phyloP scores from a whole-genome alignment of 2,113 vertebrate genomes.

The Hemicordylus capensis region DNA sequence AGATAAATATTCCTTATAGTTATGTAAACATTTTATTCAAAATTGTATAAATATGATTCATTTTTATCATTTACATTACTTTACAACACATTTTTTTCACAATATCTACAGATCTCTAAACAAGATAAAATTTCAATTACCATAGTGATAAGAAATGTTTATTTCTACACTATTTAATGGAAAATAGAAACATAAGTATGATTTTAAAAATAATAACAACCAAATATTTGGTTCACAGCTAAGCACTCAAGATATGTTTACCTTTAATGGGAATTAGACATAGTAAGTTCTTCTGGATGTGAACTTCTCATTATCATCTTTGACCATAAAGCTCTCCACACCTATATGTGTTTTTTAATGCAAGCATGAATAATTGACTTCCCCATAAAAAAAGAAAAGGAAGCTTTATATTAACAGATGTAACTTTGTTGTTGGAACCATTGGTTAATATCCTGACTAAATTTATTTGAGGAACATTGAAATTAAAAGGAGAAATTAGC shows the following conservation, averaged over 20 bases:
- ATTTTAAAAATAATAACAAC: too few relatives aligned
- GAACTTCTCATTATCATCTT: background rate
- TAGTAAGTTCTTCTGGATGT: background rate
- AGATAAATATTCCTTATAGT: background rate
- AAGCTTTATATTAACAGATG: too few relatives aligned
- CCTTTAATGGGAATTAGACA: background rate
- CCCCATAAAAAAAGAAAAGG: too few relatives aligned
- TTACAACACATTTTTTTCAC: background rate
- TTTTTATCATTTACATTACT: background rate
- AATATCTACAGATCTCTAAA: background rate
- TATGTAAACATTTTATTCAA: constrained; percentile 28
- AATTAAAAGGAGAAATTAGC: too few relatives aligned
- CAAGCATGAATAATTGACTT: background rate
- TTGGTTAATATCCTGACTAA: too few relatives aligned
- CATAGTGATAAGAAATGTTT: background rate
- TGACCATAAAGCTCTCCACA: background rate
- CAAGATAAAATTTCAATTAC: constrained; percentile 8
- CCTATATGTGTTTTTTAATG: background rate
- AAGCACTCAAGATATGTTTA: background rate
- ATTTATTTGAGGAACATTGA: too few relatives aligned
- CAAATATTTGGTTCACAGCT: background rate
- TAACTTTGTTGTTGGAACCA: too few relatives aligned
- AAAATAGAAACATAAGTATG: background rate
- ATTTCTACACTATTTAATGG: background rate
- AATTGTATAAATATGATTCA: background rate